Percentiles rank a stretch among this genome's conserved stretches.
Conservation (phyloP, 2,888 invertebrate species). For the Drosophila infuscata region DNA sequence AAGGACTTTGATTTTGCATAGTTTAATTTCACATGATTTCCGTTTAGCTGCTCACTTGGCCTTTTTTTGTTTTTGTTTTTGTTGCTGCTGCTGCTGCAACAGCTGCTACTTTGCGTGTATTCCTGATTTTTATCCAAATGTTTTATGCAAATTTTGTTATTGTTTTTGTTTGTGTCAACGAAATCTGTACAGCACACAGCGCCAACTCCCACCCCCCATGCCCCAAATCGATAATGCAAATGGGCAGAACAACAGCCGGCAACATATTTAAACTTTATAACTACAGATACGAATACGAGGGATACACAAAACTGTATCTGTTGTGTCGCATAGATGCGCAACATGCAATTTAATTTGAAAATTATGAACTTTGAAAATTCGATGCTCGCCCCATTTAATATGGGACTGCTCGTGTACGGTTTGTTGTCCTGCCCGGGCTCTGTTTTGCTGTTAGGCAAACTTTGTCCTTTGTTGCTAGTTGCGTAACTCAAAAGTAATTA, state of each 20-base stretch:
- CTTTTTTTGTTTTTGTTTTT: slow-evolving; percentile 7
- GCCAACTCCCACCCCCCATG: not conserved
- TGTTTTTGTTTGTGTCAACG: slow-evolving; percentile 65
- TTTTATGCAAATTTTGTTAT: slow-evolving; percentile 72
- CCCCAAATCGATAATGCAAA: slow-evolving; percentile 70
- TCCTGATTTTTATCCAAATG: slow-evolving; percentile 15
- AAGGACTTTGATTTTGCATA: not conserved
- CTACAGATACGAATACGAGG: slow-evolving; percentile 16
- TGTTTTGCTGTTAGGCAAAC: slow-evolving; percentile 54
- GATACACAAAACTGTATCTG: slow-evolving; percentile 26
- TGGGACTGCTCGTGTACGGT: slow-evolving; percentile 5
- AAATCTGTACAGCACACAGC: slow-evolving; percentile 32
- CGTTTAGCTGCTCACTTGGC: not conserved
- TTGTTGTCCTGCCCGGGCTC: slow-evolving; percentile 33
- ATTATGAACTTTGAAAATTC: slow-evolving; percentile 63
- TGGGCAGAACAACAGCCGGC: slow-evolving; percentile 47
- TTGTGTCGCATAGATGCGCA: slow-evolving; percentile 19
- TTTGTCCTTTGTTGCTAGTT: slow-evolving; percentile 65
- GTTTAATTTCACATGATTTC: slow-evolving; percentile 15
- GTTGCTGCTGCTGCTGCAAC: slow-evolving; percentile 30
- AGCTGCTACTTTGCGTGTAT: slow-evolving; percentile 46
- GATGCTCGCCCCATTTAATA: slow-evolving; percentile 21
- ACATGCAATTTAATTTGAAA: slow-evolving; percentile 65
- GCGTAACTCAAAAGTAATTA: slow-evolving; percentile 77
- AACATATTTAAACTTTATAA: slow-evolving; percentile 9